Evolutionary conservation across 2,797 vertebrate species (phyloP).

Genomic region (Onychomys torridus): DNA sequence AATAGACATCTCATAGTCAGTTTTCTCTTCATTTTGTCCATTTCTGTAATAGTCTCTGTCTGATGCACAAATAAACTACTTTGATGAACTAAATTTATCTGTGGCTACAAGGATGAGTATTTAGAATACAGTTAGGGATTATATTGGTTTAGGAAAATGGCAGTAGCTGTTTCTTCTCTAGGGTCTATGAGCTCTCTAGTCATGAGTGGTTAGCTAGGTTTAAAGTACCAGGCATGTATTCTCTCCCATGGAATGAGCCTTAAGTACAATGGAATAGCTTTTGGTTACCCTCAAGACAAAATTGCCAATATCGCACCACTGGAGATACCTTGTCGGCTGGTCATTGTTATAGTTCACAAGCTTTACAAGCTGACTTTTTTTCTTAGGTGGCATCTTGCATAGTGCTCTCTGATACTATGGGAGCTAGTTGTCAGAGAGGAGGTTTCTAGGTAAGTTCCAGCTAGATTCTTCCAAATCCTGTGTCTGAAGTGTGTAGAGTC

Average conservation of each 20-base stretch:
- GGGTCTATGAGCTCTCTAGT: not conserved
- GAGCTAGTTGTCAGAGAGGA: not conserved
- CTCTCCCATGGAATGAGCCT: not conserved
- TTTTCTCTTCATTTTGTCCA: not conserved
- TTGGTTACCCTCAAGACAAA: not conserved
- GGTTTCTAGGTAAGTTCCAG: not conserved
- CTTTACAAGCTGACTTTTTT: not conserved
- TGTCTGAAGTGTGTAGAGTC: no score
- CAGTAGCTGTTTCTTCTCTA: not conserved
- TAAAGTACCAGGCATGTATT: not conserved
- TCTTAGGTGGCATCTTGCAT: not conserved
- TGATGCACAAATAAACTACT: not conserved
- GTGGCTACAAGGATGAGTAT: no score
- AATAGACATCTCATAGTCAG: not conserved
- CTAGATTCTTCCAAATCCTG: not conserved
- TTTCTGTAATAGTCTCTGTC: not conserved
- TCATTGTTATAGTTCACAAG: not conserved
- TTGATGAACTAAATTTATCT: not conserved
- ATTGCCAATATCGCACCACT: not conserved
- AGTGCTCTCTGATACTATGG: not conserved
- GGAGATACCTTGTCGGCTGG: not conserved
- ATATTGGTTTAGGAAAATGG: not conserved
- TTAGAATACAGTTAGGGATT: not conserved
- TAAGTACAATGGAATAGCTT: not conserved
- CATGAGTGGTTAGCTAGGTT: not conserved